Conservation (phyloP, 2,113 vertebrate genomes). For the Xiphias gladius region DNA sequence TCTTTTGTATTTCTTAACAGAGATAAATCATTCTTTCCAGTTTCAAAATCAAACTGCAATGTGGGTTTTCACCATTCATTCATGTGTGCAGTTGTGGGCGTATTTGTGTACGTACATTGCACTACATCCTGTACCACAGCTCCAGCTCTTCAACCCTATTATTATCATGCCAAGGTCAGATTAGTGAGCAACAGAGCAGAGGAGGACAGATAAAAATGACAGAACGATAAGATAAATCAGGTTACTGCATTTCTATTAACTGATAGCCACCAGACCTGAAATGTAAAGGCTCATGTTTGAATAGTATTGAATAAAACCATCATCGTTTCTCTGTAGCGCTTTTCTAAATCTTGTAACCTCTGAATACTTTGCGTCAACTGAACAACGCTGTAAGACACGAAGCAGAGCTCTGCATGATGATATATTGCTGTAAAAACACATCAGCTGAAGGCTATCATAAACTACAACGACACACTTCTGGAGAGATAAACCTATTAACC, state of each 20-base stretch:
- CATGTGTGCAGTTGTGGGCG: slow-evolving; percentile 46
- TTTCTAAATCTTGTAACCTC: background rate
- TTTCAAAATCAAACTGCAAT: slow-evolving; percentile 21
- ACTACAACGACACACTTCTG: slow-evolving; percentile 15
- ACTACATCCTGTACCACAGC: slow-evolving; percentile 33
- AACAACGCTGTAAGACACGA: background rate
- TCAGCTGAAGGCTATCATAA: slow-evolving; percentile 32
- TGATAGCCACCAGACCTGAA: slow-evolving; percentile 29
- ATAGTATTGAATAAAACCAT: slow-evolving; percentile 15
- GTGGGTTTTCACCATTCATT: slow-evolving; percentile 33
- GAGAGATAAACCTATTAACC: slow-evolving; percentile 47
- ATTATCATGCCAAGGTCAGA: slow-evolving; percentile 68
- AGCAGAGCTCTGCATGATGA: slow-evolving; percentile 9
- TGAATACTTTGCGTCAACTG: slow-evolving; percentile 1
- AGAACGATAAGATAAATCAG: slow-evolving; percentile 37
- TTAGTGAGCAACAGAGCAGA: slow-evolving; percentile 62
- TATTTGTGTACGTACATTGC: slow-evolving; percentile 38
- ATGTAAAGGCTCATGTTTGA: slow-evolving; percentile 20
- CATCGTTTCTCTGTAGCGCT: background rate
- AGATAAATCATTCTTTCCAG: slow-evolving; percentile 27
- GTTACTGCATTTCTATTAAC: slow-evolving; percentile 52
- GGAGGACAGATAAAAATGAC: slow-evolving; percentile 57
- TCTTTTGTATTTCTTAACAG: slow-evolving; percentile 20
- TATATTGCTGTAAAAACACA: slow-evolving; percentile 13
- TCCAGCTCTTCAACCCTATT: slow-evolving; percentile 55